A percentile compares a stretch with the other conserved stretches of the same genome.
These are phyloP conservation scores for Dynastes maya DNA, from an alignment of 2,888 invertebrate species.

Conservation along the genomic window DNA sequence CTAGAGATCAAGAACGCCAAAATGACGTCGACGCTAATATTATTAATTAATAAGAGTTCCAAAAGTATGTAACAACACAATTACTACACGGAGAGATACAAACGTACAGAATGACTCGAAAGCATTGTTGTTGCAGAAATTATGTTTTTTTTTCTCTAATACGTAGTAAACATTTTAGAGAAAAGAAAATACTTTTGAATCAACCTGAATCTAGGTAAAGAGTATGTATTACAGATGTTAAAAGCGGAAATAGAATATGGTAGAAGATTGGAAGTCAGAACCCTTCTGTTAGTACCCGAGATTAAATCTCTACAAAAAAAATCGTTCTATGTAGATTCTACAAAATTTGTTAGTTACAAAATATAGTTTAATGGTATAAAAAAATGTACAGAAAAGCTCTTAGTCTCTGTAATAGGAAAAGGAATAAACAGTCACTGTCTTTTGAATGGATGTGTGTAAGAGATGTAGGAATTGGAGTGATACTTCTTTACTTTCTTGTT, in stretches of 20 bases:
- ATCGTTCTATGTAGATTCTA: not conserved
- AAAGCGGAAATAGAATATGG: slow-evolving; percentile 35
- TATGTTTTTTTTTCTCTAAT: too few relatives aligned
- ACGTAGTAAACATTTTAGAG: not conserved
- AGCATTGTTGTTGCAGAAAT: not conserved
- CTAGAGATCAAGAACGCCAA: not conserved
- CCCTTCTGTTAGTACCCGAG: slow-evolving; percentile 55
- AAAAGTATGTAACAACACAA: not conserved
- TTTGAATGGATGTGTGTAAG: slow-evolving; percentile 18
- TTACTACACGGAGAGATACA: not conserved
- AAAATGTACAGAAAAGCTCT: slow-evolving; percentile 57
- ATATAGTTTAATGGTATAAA: slow-evolving; percentile 2
- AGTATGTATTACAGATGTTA: slow-evolving; percentile 14
- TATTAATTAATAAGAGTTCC: not conserved
- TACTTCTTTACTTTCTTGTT: not conserved
- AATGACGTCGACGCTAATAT: not conserved
- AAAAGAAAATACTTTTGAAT: slow-evolving; percentile 7
- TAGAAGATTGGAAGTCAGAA: slow-evolving; percentile 49
- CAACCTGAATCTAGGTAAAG: not conserved
- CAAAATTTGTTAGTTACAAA: slow-evolving; percentile 11
- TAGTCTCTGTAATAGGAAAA: slow-evolving; percentile 53
- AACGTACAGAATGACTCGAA: slow-evolving; percentile 15
- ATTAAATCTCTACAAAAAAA: not conserved
- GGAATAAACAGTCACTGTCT: slow-evolving; percentile 22
- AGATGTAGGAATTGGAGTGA: not conserved